phyloP scores from a whole-genome alignment of 2,113 vertebrate species.

The Plectropomus leopardus region DNA sequence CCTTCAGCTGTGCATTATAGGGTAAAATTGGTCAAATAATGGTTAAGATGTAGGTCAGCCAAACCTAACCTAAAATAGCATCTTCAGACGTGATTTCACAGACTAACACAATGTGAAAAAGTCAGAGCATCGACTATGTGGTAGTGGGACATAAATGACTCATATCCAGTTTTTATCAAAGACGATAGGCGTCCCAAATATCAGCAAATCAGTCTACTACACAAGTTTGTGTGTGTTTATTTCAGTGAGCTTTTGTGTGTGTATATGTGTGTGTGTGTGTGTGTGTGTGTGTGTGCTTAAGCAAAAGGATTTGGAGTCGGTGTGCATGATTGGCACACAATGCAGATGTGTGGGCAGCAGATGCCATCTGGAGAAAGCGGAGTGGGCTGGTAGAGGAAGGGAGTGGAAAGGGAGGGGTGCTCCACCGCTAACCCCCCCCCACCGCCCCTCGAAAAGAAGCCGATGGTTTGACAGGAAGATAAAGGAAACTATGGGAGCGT shows the following conservation, averaged over 20 bases:
- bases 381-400: conserved; percentile 83
- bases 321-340: conserved; percentile 87
- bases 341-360: conserved; percentile 92
- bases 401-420: conserved; percentile 6
- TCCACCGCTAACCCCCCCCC: conserved; percentile 31
- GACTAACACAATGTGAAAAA: background rate
- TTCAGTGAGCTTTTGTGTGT: conserved; percentile 21
- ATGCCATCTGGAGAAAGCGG: conserved; percentile 89
- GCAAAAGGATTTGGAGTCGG: conserved; percentile 55
- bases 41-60: background rate
- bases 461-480: conserved; percentile 89
- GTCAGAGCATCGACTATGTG: background rate
- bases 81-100: conserved; percentile 5
- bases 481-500: conserved; percentile 87
- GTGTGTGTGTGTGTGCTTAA: conserved; percentile 19
- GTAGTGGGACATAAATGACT: background rate
- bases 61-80: background rate
- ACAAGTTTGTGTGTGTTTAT: conserved; percentile 16
- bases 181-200: background rate
- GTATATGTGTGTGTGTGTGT: conserved; percentile 15
- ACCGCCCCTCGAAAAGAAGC: conserved; percentile 74
- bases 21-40: background rate
- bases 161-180: conserved; percentile 6
- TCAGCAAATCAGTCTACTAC: background rate
- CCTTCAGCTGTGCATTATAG: background rate